These are phyloP conservation scores for Prenolepis imparis DNA, from an alignment of 2,888 invertebrate species.

Conservation along the genomic window DNA sequence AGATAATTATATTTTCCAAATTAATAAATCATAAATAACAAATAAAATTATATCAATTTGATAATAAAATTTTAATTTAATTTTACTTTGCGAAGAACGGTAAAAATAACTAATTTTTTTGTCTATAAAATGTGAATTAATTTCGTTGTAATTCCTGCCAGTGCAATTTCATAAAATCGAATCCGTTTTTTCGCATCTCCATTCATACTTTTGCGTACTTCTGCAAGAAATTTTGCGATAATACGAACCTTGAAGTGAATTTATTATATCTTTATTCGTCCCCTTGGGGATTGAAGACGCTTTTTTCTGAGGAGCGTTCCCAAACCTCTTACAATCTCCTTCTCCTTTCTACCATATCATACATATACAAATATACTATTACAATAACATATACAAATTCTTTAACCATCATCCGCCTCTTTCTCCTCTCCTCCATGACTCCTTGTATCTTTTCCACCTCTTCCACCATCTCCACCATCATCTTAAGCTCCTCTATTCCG, in stretches of 20 bases:
- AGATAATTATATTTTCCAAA: neutral
- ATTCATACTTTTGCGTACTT: neutral
- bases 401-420: too few relatives aligned
- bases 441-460: too few relatives aligned
- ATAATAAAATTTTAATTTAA: slow-evolving; percentile 20
- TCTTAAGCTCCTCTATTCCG: too few relatives aligned
- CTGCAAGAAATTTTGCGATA: neutral
- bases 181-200: neutral
- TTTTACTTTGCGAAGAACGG: neutral
- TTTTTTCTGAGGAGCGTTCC: too few relatives aligned
- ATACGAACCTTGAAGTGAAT: neutral
- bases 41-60: neutral
- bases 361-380: too few relatives aligned
- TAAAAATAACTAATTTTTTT: neutral
- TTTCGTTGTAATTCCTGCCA: neutral
- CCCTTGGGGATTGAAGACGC: too few relatives aligned
- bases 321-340: too few relatives aligned
- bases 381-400: too few relatives aligned
- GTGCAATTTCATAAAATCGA: neutral
- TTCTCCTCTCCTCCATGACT: too few relatives aligned
- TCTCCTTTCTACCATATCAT: too few relatives aligned
- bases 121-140: neutral
- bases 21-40: neutral
- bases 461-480: too few relatives aligned
- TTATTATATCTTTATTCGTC: too few relatives aligned